These are phyloP conservation scores for Turdus rufiventris DNA, from an alignment of 2,113 vertebrate species.

Conservation along the genomic window DNA sequence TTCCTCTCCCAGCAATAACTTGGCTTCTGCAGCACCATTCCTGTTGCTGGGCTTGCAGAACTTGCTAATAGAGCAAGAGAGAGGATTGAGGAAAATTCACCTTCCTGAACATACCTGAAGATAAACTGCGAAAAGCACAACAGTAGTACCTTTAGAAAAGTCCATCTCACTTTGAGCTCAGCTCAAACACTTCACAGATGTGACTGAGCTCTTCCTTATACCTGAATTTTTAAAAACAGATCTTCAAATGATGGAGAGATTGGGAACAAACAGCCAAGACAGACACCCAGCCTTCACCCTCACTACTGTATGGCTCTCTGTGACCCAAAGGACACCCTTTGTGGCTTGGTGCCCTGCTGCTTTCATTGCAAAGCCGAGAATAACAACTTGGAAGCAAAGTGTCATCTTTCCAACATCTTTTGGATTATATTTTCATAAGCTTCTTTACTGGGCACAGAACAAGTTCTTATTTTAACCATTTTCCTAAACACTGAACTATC, in stretches of 20 bases:
- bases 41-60: neutral
- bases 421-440: neutral
- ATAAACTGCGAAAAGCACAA: neutral
- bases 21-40: neutral
- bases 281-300: neutral
- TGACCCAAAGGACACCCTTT: neutral
- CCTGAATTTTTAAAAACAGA: neutral
- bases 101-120: neutral
- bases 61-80: neutral
- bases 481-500: neutral
- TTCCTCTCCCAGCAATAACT: neutral
- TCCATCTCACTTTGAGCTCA: neutral
- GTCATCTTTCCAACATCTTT: neutral
- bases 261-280: neutral
- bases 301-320: neutral
- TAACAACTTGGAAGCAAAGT: neutral
- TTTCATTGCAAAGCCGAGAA: neutral
- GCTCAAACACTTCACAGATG: neutral
- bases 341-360: neutral
- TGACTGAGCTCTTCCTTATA: neutral
- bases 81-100: neutral
- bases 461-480: neutral
- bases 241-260: neutral
- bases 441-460: neutral
- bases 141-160: neutral